Percentiles rank a stretch among this genome's conserved stretches.
phyloP scores from a whole-genome alignment of 2,888 invertebrate genomes.

The Dicranocentrus wangi region DNA sequence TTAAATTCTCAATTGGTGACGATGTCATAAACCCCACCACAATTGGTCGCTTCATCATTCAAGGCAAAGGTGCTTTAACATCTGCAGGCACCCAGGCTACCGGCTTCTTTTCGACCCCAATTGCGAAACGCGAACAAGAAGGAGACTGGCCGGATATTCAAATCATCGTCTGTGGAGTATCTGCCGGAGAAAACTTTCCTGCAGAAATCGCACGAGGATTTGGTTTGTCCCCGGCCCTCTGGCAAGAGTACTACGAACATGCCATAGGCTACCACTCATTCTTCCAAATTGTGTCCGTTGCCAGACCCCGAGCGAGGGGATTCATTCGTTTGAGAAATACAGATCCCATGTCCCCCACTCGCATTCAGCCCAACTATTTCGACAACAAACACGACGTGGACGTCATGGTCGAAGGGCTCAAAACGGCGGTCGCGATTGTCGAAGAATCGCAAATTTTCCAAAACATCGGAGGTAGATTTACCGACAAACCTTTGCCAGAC shows the following conservation, averaged over 20 bases:
- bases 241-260: conserved; percentile 57
- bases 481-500: conserved; percentile 65
- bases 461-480: conserved; percentile 65
- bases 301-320: conserved; percentile 61
- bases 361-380: conserved; percentile 66
- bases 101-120: conserved; percentile 61
- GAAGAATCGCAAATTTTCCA: conserved; percentile 68
- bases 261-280: conserved; percentile 60
- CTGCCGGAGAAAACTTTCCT: conserved; percentile 58
- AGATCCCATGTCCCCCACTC: conserved; percentile 47
- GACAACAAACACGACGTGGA: conserved; percentile 60
- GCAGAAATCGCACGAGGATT: conserved; percentile 58
- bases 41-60: conserved; percentile 55
- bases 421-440: conserved; percentile 62
- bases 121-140: conserved; percentile 61
- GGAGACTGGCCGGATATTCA: conserved; percentile 64
- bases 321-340: conserved; percentile 45
- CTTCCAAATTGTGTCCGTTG: conserved; percentile 48
- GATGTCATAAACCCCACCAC: conserved; percentile 64
- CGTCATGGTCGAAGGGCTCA: conserved; percentile 62
- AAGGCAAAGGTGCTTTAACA: conserved; percentile 62
- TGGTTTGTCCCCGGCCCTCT: conserved; percentile 36
- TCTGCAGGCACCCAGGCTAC: conserved; percentile 66
- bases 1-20: conserved; percentile 64
- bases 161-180: conserved; percentile 59